These are phyloP conservation scores for Yoshiicerus persimilis DNA, from an alignment of 1,140 invertebrate species.

Conservation along the genomic window DNA sequence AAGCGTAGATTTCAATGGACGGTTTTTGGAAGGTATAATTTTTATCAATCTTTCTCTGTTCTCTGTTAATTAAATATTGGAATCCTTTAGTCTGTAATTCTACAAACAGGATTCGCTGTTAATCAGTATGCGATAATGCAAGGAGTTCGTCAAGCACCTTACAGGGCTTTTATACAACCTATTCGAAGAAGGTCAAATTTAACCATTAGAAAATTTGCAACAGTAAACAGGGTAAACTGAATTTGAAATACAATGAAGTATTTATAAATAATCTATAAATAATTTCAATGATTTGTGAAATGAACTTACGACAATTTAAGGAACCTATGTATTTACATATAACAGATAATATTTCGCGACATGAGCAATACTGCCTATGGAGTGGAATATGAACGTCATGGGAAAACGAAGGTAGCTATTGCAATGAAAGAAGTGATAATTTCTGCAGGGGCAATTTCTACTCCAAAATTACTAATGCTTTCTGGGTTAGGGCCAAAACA, in stretches of 20 bases:
- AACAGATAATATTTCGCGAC: not conserved
- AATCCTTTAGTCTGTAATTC: too few species aligned
- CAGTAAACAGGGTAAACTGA: slow-evolving; percentile 38
- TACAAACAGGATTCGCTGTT: slow-evolving; percentile 31
- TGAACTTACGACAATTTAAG: not conserved
- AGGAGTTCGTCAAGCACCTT: slow-evolving; percentile 30
- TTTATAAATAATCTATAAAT: not conserved
- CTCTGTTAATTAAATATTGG: not conserved
- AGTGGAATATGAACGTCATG: slow-evolving; percentile 31
- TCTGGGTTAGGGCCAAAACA: slow-evolving; percentile 44
- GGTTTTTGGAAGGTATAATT: slow-evolving; percentile 17
- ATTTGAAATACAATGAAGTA: not conserved
- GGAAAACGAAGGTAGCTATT: not conserved
- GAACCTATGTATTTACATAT: not conserved
- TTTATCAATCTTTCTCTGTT: not conserved
- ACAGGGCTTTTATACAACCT: slow-evolving; percentile 30
- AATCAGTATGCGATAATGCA: not conserved
- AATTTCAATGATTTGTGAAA: not conserved
- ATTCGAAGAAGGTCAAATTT: slow-evolving; percentile 3
- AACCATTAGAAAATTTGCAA: slow-evolving; percentile 27
- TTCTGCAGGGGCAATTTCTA: not conserved
- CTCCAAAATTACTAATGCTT: slow-evolving; percentile 33
- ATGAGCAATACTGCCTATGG: not conserved
- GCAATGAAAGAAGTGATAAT: slow-evolving; percentile 28
- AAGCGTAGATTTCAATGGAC: slow-evolving; percentile 80